phyloP scores from a whole-genome alignment of 2,797 vertebrate species.

The Melanotaenia parkinsoni region DNA sequence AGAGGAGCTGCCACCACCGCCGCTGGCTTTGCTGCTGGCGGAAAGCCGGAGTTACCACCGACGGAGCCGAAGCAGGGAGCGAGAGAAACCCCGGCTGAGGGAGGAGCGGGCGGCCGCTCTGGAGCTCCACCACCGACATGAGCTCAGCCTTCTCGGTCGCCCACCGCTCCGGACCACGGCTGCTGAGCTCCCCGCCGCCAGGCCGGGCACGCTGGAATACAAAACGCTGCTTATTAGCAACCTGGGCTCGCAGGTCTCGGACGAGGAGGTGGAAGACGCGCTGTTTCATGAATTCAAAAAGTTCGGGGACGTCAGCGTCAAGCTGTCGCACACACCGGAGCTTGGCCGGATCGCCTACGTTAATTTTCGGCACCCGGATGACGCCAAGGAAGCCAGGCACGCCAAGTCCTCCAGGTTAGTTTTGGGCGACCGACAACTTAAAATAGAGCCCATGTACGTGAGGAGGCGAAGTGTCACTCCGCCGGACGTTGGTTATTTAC shows the following conservation, averaged over 20 bases:
- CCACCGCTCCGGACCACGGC: constrained; percentile 74
- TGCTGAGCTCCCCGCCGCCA: constrained; percentile 58
- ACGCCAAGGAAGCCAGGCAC: constrained; percentile 93
- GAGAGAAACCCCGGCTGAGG: constrained; percentile 80
- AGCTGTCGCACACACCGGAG: constrained; percentile 95
- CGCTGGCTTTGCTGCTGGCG: constrained; percentile 80
- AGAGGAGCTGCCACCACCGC: constrained; percentile 75
- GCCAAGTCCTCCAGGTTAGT: constrained; percentile 91
- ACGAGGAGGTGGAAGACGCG: constrained; percentile 94
- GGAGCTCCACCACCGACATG: constrained; percentile 82
- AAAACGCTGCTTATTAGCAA: constrained; percentile 96
- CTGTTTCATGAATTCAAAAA: constrained; percentile 98
- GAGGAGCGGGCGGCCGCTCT: constrained; percentile 74
- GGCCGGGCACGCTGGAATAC: constrained; percentile 87
- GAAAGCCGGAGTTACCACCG: constrained; percentile 81
- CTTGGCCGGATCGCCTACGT: constrained; percentile 95
- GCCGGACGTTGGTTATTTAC: constrained; percentile 87
- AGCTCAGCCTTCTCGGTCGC: constrained; percentile 80
- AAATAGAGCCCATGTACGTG: constrained; percentile 95
- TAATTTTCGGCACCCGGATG: constrained; percentile 94
- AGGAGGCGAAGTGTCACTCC: constrained; percentile 90
- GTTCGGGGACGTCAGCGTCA: constrained; percentile 96
- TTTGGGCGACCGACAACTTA: constrained; percentile 91
- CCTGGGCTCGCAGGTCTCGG: constrained; percentile 91
- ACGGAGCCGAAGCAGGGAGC: constrained; percentile 84